Evolutionary conservation across 2,888 invertebrate species (phyloP).

Genomic region (Leptinotarsa peninsularis): DNA sequence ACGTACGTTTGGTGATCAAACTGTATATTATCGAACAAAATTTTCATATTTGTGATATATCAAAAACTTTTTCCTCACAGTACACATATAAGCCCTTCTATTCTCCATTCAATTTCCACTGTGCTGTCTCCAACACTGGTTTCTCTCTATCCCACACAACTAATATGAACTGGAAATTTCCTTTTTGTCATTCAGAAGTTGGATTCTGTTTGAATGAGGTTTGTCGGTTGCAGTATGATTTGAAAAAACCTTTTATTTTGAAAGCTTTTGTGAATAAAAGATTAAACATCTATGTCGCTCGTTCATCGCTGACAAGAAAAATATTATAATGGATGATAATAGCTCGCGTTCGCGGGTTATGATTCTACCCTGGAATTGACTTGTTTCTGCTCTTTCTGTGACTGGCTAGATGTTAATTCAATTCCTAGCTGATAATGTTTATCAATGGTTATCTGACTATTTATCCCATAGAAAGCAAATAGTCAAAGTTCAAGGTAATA

Average conservation of each 20-base stretch:
- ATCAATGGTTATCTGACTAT: too few species aligned
- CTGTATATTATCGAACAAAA: too few species aligned
- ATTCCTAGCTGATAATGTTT: too few species aligned
- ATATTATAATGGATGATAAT: neutral
- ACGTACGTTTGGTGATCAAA: too few species aligned
- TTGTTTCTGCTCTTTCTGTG: too few species aligned
- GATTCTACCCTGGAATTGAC: neutral
- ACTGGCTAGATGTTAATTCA: too few species aligned
- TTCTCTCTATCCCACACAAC: neutral
- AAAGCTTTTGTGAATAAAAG: slow-evolving; percentile 21
- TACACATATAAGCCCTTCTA: too few species aligned
- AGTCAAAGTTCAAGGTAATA: too few species aligned
- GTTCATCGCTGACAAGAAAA: neutral
- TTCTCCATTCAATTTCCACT: slow-evolving; percentile 6
- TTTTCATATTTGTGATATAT: too few species aligned
- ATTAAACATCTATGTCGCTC: slow-evolving; percentile 7
- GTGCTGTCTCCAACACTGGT: neutral
- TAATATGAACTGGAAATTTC: neutral
- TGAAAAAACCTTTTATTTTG: slow-evolving; percentile 22
- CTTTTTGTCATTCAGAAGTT: slow-evolving; percentile 15
- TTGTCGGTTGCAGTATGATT: neutral
- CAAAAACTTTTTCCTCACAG: too few species aligned
- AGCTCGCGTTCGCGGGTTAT: neutral
- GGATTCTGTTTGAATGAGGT: neutral
- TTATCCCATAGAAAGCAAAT: too few species aligned